Conservation (phyloP, 2,888 invertebrate genomes). For the Eristalinus sepulchralis region DNA sequence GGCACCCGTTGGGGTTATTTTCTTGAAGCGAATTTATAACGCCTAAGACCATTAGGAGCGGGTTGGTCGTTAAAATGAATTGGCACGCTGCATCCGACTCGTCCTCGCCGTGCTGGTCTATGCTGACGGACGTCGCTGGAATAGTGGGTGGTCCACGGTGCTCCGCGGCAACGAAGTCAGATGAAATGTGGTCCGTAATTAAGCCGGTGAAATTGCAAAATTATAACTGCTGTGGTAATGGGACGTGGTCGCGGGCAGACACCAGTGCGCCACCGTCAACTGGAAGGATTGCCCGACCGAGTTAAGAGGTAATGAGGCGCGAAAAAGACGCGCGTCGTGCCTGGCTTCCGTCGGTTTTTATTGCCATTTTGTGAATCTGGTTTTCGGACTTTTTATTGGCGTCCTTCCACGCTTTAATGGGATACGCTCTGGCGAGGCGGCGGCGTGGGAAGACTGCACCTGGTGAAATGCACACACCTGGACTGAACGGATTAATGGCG, state of each 20-base stretch:
- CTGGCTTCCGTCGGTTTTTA: slow-evolving; percentile 51
- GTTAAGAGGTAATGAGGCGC: slow-evolving; percentile 69
- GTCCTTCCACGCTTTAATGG: slow-evolving; percentile 14
- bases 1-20: slow-evolving; percentile 48
- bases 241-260: slow-evolving; percentile 24
- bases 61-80: slow-evolving; percentile 68
- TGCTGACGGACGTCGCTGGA: background rate
- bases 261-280: background rate
- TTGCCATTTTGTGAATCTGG: slow-evolving; percentile 67
- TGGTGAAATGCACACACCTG: slow-evolving; percentile 56
- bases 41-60: slow-evolving; percentile 64
- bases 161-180: slow-evolving; percentile 65
- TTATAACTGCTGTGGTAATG: slow-evolving; percentile 74
- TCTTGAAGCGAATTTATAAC: slow-evolving; percentile 69
- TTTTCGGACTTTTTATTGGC: slow-evolving; percentile 52
- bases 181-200: slow-evolving; percentile 81
- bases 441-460: slow-evolving; percentile 42
- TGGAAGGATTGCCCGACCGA: slow-evolving; percentile 29
- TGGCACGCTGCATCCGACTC: slow-evolving; percentile 54
- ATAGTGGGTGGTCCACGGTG: background rate
- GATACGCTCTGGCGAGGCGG: slow-evolving; percentile 8
- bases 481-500: slow-evolving; percentile 53
- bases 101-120: background rate
- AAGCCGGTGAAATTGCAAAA: slow-evolving; percentile 80
- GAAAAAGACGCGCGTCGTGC: slow-evolving; percentile 62